Evolutionary conservation across 1,140 invertebrate genomes (phyloP).

Genomic region (Pseudoatta argentina): DNA sequence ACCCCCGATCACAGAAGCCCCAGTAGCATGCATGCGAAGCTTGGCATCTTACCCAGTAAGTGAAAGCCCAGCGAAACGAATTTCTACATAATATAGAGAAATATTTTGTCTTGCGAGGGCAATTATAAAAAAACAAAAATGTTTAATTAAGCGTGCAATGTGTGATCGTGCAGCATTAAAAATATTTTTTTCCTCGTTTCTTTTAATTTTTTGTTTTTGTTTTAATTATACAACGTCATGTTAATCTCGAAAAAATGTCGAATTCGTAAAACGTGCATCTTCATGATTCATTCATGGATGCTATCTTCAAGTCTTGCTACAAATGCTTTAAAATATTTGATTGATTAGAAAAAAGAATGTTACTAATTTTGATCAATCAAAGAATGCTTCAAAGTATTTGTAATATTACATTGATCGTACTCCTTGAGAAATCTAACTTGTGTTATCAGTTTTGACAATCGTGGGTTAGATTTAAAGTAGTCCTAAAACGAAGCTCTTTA

Average conservation of each 20-base stretch:
- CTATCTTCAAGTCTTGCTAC: too few species aligned
- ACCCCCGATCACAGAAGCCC: slow-evolving; percentile 83
- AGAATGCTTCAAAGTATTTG: too few species aligned
- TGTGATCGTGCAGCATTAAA: neutral
- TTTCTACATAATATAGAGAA: neutral
- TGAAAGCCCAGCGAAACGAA: slow-evolving; percentile 8
- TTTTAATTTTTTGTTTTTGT: neutral
- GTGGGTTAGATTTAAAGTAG: slow-evolving; percentile 76
- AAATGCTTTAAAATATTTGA: too few species aligned
- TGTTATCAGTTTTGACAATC: slow-evolving; percentile 43
- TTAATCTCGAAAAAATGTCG: slow-evolving; percentile 10
- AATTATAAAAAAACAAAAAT: neutral
- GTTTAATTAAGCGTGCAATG: neutral
- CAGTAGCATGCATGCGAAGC: slow-evolving; percentile 81
- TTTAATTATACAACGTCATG: neutral
- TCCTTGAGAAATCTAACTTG: slow-evolving; percentile 34
- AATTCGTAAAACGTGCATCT: neutral
- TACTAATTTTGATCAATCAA: too few species aligned
- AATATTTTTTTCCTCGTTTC: too few species aligned
- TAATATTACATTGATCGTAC: too few species aligned
- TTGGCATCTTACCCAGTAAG: slow-evolving; percentile 84
- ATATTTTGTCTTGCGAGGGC: neutral
- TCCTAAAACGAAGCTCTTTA: slow-evolving; percentile 83
- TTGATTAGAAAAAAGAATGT: too few species aligned
- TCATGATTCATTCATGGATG: neutral